Conservation (phyloP, 2,888 invertebrate species). For the Geophilus truncorum region DNA sequence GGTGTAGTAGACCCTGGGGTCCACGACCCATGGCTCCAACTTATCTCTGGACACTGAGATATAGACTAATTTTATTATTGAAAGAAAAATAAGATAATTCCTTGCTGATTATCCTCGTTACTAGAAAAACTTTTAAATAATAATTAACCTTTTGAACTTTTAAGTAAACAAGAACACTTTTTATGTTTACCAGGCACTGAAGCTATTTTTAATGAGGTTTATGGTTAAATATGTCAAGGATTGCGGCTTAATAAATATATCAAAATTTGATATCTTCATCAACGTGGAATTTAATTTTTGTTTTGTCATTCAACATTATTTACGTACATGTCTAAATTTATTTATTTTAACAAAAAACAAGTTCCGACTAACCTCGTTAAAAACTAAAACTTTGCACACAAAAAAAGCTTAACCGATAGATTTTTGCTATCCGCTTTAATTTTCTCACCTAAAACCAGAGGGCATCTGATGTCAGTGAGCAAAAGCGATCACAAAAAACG, state of each 20-base stretch:
- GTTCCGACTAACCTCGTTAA: not conserved
- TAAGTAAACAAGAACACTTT: not conserved
- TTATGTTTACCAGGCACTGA: not conserved
- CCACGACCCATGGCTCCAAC: not conserved
- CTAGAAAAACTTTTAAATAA: not conserved
- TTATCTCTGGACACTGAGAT: conserved; percentile 9
- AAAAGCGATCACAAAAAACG: not conserved
- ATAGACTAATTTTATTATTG: conserved; percentile 1
- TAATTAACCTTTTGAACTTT: not conserved
- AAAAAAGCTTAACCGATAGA: too few relatives aligned
- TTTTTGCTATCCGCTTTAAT: not conserved
- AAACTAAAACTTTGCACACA: not conserved
- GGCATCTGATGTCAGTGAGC: not conserved
- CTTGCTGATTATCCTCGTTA: not conserved
- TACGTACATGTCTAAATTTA: not conserved
- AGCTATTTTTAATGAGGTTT: not conserved
- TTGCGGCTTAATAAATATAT: not conserved
- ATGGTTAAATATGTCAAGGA: not conserved
- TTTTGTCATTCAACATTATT: not conserved
- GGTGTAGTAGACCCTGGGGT: not conserved
- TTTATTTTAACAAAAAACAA: not conserved
- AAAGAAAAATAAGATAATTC: not conserved
- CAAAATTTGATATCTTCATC: not conserved
- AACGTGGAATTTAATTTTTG: not conserved
- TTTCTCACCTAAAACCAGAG: conserved; percentile 5